Percentiles rank a stretch among this genome's conserved stretches.
Evolutionary conservation across 2,888 invertebrate genomes (phyloP).

Genomic region (Stegana nigrithorax): DNA sequence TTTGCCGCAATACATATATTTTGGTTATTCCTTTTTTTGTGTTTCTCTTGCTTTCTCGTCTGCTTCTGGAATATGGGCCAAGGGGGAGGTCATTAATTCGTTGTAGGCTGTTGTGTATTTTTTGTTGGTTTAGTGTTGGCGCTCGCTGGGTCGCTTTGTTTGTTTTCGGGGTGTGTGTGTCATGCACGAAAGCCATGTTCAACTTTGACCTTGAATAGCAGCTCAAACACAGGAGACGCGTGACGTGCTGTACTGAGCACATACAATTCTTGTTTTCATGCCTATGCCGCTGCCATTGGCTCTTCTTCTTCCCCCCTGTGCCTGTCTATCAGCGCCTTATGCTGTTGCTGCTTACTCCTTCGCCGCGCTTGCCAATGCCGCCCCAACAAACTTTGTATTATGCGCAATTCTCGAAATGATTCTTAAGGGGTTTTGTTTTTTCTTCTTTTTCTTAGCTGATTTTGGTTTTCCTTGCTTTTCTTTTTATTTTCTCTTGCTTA

Average conservation of each 20-base stretch:
- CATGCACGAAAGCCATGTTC: constrained; percentile 30
- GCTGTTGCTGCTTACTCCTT: too few species aligned
- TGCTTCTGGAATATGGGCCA: too few species aligned
- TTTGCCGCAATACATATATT: too few species aligned
- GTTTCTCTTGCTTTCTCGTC: neutral
- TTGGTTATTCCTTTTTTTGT: neutral
- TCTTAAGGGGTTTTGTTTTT: neutral
- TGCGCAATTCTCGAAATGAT: neutral
- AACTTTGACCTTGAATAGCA: constrained; percentile 52
- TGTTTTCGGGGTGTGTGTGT: neutral
- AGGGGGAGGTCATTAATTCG: neutral
- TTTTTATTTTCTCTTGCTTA: constrained; percentile 9
- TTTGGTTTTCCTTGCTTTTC: too few species aligned
- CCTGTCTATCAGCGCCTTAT: too few species aligned
- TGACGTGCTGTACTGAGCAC: neutral
- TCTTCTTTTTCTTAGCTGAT: too few species aligned
- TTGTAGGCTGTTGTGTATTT: neutral
- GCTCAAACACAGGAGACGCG: neutral
- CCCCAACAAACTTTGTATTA: neutral
- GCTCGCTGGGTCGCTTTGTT: neutral
- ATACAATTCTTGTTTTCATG: neutral
- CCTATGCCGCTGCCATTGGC: neutral
- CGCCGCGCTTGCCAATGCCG: too few species aligned
- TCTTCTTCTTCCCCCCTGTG: too few species aligned
- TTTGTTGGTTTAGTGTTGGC: too few species aligned